These are phyloP conservation scores for Pampusana beccarii DNA, from an alignment of 2,113 vertebrate species.

Conservation along the genomic window DNA sequence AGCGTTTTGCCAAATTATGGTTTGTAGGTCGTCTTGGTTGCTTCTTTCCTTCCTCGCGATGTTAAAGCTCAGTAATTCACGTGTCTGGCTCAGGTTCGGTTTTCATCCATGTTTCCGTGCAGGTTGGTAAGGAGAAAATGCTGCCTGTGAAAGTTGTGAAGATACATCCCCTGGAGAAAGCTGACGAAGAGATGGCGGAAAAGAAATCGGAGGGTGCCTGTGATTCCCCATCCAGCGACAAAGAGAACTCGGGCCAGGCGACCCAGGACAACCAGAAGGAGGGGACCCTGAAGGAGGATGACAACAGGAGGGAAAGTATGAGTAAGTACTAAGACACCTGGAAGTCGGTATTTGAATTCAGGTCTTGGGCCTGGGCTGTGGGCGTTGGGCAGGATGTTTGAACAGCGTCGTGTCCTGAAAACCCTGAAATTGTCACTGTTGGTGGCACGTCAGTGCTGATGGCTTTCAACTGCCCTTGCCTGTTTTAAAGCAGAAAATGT, in stretches of 20 bases:
- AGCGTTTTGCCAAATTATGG: neutral
- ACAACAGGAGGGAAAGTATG: constrained; percentile 86
- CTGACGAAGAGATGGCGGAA: constrained; percentile 80
- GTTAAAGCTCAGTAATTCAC: neutral
- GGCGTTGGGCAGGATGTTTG: neutral
- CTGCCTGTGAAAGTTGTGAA: constrained; percentile 88
- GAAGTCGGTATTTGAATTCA: neutral
- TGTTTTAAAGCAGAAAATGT: neutral
- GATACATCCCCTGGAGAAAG: constrained; percentile 88
- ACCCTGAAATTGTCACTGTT: neutral
- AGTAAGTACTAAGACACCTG: constrained; percentile 78
- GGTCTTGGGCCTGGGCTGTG: neutral
- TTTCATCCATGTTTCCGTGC: neutral
- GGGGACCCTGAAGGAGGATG: constrained; percentile 81
- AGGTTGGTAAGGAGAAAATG: constrained; percentile 93
- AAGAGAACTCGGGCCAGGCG: constrained; percentile 90
- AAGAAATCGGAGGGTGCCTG: constrained; percentile 93
- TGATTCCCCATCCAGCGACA: constrained; percentile 97
- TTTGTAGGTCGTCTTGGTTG: neutral
- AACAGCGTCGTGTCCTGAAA: neutral
- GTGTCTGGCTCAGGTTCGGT: neutral
- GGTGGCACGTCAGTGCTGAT: neutral
- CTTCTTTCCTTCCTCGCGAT: neutral
- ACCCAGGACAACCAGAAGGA: constrained; percentile 89
- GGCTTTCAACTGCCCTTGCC: neutral